Evolutionary conservation across 2,888 invertebrate genomes (phyloP).

Genomic region (Eilema caniola): DNA sequence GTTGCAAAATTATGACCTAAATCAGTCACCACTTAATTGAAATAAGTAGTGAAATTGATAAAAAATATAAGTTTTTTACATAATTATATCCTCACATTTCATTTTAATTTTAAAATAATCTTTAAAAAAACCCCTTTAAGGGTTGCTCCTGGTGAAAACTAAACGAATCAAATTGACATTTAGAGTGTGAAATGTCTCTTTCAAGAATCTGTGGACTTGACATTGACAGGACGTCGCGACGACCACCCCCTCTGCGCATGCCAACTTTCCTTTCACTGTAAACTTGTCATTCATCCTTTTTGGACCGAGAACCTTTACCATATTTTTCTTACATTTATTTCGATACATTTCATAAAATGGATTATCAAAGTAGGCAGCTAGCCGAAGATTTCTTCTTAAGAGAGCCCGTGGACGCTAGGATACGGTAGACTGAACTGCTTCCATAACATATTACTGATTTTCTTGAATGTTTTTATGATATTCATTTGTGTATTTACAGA

Average conservation of each 20-base stretch:
- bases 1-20: background rate
- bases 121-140: background rate
- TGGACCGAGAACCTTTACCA: slow-evolving; percentile 27
- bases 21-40: background rate
- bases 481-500: slow-evolving; percentile 53
- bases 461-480: background rate
- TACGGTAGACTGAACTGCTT: slow-evolving; percentile 75
- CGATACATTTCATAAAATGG: slow-evolving; percentile 76
- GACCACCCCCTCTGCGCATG: slow-evolving; percentile 8
- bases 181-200: background rate
- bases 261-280: slow-evolving; percentile 26
- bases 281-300: slow-evolving; percentile 35
- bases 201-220: too few relatives aligned
- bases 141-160: background rate
- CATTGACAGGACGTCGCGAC: background rate
- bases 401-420: slow-evolving; percentile 88
- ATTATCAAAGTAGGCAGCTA: slow-evolving; percentile 85
- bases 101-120: background rate
- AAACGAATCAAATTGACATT: background rate
- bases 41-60: background rate
- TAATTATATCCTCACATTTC: too few relatives aligned
- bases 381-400: slow-evolving; percentile 89
- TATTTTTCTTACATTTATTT: slow-evolving; percentile 22
- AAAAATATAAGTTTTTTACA: background rate
- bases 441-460: background rate